Percentiles rank a stretch among this genome's conserved stretches.
Evolutionary conservation across 1,140 invertebrate genomes (phyloP).

Genomic region (Heliconius congener): DNA sequence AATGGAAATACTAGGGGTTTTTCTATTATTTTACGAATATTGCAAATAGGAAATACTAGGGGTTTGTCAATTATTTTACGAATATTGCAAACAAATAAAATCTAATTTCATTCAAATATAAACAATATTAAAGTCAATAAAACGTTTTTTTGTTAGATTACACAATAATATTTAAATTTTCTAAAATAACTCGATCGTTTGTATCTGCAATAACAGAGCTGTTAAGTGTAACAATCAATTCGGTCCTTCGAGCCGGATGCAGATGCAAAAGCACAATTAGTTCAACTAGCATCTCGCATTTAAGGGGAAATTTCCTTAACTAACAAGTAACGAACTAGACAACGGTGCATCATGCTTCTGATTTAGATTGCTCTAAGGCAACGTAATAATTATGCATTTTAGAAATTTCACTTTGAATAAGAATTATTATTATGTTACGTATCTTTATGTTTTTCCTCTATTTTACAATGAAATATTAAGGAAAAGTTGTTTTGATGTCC

Average conservation of each 20-base stretch:
- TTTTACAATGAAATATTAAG: too few species aligned
- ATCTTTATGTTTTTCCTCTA: too few species aligned
- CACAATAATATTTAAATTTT: neutral
- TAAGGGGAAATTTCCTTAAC: conserved; percentile 1
- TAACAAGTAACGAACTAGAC: conserved; percentile 12
- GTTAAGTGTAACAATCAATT: conserved; percentile 5
- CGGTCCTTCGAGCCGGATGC: conserved; percentile 8
- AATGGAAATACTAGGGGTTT: too few species aligned
- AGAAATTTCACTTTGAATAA: neutral
- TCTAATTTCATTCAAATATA: neutral
- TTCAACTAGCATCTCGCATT: conserved; percentile 1
- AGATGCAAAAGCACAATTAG: conserved; percentile 9
- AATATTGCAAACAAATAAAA: too few species aligned
- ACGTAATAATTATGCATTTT: neutral
- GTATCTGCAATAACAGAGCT: neutral
- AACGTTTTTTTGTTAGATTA: neutral
- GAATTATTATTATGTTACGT: neutral
- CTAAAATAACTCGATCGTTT: neutral
- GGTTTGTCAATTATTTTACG: too few species aligned
- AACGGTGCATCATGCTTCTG: neutral
- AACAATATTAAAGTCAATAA: neutral
- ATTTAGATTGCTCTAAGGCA: neutral
- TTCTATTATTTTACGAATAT: too few species aligned
- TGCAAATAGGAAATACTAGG: too few species aligned
- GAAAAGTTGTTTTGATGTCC: too few species aligned